Evolutionary conservation across 2,113 vertebrate genomes (phyloP).

Genomic region (Ancistrus triradiatus): DNA sequence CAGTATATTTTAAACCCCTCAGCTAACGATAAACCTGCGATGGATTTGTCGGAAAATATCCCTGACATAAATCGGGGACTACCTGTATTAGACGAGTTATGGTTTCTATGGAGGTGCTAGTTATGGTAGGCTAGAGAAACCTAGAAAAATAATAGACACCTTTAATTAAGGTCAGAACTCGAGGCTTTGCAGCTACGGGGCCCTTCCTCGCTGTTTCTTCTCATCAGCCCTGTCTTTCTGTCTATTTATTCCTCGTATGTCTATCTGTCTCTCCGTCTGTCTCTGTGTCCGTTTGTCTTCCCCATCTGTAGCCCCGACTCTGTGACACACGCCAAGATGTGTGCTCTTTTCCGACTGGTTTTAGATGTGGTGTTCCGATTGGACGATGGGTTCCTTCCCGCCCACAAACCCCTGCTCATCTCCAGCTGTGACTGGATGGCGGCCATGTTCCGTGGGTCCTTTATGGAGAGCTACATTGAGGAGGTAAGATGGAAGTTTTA

Average conservation of each 20-base stretch:
- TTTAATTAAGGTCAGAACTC: not conserved
- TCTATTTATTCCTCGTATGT: constrained; percentile 49
- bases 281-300: constrained; percentile 59
- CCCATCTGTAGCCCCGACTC: constrained; percentile 72
- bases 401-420: constrained; percentile 85
- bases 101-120: too few species aligned
- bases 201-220: constrained; percentile 57
- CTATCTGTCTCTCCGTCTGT: constrained; percentile 58
- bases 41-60: too few species aligned
- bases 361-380: constrained; percentile 83
- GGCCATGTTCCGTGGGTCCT: constrained; percentile 86
- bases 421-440: constrained; percentile 91
- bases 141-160: too few species aligned
- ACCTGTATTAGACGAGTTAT: too few species aligned
- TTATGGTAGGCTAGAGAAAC: too few species aligned
- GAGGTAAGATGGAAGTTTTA: constrained; percentile 81
- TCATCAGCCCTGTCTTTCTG: constrained; percentile 47
- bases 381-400: constrained; percentile 78
- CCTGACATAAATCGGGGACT: too few species aligned
- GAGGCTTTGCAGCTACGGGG: too few species aligned
- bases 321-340: constrained; percentile 76
- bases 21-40: too few species aligned
- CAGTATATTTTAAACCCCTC: too few species aligned
- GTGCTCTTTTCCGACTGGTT: constrained; percentile 75
- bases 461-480: constrained; percentile 80